Evolutionary conservation across 2,113 vertebrate genomes (phyloP).

Genomic region (Aphelocoma coerulescens): DNA sequence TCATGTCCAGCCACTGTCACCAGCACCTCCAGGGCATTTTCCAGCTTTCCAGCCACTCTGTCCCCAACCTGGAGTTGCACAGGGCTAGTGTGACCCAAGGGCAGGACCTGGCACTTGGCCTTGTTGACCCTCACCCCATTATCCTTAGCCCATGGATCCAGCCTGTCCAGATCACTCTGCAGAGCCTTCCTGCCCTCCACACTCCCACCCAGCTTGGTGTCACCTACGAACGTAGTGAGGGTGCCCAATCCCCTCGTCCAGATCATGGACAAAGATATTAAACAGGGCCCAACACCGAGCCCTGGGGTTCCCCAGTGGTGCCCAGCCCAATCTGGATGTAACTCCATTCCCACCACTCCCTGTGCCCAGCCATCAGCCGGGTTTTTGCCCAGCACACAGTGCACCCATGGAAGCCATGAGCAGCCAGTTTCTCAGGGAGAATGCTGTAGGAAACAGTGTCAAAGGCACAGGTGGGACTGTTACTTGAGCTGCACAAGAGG

Average conservation of each 20-base stretch:
- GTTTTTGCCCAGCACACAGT: neutral
- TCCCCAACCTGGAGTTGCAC: neutral
- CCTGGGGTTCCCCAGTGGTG: neutral
- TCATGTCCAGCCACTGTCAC: neutral
- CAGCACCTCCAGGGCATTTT: neutral
- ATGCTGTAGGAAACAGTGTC: neutral
- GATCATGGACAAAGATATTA: neutral
- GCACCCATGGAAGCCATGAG: neutral
- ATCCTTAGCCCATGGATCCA: neutral
- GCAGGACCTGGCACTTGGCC: neutral
- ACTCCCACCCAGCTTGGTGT: neutral
- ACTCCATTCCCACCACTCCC: neutral
- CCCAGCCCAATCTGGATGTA: neutral
- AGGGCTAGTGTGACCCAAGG: neutral
- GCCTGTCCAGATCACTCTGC: neutral
- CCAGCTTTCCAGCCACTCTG: neutral
- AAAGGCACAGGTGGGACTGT: neutral
- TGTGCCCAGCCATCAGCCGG: neutral
- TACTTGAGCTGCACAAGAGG: neutral
- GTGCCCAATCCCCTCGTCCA: neutral
- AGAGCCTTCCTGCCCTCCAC: neutral
- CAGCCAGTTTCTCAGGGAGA: neutral
- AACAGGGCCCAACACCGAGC: neutral
- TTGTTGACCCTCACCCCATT: neutral
- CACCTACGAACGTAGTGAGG: accelerated